Conservation (phyloP, 2,888 invertebrate species). For the Mayetiola destructor region DNA sequence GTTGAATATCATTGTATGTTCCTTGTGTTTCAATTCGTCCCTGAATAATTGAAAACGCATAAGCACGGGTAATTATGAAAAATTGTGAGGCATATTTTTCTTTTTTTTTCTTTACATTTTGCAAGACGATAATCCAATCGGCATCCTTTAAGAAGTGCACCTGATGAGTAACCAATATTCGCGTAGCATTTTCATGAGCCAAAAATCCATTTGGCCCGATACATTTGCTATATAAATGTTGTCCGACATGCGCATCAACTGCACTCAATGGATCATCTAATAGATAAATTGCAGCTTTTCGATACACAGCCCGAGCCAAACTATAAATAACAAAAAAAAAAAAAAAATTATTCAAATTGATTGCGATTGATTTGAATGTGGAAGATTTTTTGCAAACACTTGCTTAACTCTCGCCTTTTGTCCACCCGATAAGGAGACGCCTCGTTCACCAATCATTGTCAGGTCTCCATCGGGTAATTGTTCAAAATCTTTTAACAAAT, state of each 20-base stretch:
- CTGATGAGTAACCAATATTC: slow-evolving; percentile 64
- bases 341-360: neutral
- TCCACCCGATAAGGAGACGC: slow-evolving; percentile 49
- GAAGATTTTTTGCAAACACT: slow-evolving; percentile 7
- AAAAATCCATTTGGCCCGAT: slow-evolving; percentile 40
- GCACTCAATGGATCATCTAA: slow-evolving; percentile 63
- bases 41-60: slow-evolving; percentile 24
- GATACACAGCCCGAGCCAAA: slow-evolving; percentile 20
- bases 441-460: slow-evolving; percentile 45
- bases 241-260: slow-evolving; percentile 56
- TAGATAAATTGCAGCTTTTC: slow-evolving; percentile 53
- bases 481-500: slow-evolving; percentile 37
- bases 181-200: slow-evolving; percentile 38
- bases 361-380: neutral
- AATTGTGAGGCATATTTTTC: neutral
- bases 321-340: neutral
- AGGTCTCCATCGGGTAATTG: slow-evolving; percentile 39
- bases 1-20: slow-evolving; percentile 34
- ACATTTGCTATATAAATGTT: slow-evolving; percentile 54
- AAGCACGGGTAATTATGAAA: too few species aligned
- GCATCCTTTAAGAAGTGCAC: slow-evolving; percentile 49
- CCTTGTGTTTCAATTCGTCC: slow-evolving; percentile 38
- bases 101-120: slow-evolving; percentile 37
- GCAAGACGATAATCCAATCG: slow-evolving; percentile 42
- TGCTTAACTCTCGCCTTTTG: slow-evolving; percentile 48